Evolutionary conservation across 2,113 vertebrate species (phyloP).

Genomic region (Burhinus bistriatus): DNA sequence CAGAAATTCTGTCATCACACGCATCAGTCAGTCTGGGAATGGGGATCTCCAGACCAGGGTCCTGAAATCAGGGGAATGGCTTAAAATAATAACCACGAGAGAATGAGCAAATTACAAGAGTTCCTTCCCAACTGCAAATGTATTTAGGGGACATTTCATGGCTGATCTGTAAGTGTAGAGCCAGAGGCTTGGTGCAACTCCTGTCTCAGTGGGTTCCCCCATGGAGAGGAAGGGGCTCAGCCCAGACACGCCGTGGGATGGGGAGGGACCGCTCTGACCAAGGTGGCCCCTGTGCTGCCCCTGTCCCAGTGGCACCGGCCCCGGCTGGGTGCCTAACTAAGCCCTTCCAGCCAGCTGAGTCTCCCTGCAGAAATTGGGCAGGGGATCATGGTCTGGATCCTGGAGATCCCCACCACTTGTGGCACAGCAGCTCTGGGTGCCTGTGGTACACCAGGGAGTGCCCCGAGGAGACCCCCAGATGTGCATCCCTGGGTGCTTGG

Average conservation of each 20-base stretch:
- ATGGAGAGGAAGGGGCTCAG: neutral
- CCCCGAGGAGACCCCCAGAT: neutral
- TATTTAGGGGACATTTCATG: neutral
- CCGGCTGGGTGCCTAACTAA: neutral
- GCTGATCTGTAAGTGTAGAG: neutral
- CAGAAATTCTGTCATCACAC: constrained; percentile 42
- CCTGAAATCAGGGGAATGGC: neutral
- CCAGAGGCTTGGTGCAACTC: fast-evolving
- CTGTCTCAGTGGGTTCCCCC: neutral
- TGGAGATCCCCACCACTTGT: neutral
- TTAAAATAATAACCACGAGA: neutral
- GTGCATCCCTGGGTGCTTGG: neutral
- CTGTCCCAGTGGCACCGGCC: neutral
- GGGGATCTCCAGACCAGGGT: constrained; percentile 21
- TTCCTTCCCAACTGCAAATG: neutral
- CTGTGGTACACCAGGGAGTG: neutral
- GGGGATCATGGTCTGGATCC: neutral
- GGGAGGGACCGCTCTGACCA: neutral
- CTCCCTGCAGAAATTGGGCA: fast-evolving
- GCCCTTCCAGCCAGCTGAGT: neutral
- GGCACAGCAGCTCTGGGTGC: neutral
- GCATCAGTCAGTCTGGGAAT: constrained; percentile 55
- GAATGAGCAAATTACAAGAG: neutral
- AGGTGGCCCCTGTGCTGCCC: fast-evolving
- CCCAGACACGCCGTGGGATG: fast-evolving